Percentiles rank a stretch among this genome's conserved stretches.
Conservation (phyloP, 2,888 invertebrate species). For the Rotaria magnacalcarata region DNA sequence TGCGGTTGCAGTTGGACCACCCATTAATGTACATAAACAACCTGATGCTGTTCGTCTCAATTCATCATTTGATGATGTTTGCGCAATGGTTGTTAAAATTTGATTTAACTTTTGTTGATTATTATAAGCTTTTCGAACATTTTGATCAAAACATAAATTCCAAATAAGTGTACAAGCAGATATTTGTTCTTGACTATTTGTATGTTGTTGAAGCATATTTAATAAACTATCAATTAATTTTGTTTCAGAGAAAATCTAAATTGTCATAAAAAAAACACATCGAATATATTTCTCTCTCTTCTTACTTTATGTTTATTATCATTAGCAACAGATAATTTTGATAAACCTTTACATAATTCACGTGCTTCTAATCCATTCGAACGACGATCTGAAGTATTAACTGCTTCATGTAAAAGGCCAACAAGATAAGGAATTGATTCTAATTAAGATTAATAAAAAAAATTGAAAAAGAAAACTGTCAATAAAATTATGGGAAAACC, state of each 20-base stretch:
- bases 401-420: background rate
- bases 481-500: background rate
- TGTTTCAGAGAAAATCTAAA: background rate
- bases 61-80: slow-evolving; percentile 26
- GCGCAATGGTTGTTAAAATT: background rate
- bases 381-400: background rate
- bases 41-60: background rate
- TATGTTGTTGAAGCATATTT: slow-evolving; percentile 32
- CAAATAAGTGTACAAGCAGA: slow-evolving; percentile 14
- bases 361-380: background rate
- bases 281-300: background rate
- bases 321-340: slow-evolving; percentile 10
- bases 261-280: background rate
- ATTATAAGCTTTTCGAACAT: background rate
- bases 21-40: slow-evolving; percentile 19
- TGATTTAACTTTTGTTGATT: background rate
- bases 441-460: background rate
- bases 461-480: no score
- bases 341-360: slow-evolving; percentile 34
- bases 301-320: slow-evolving; percentile 1
- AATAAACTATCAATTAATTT: slow-evolving; percentile 14
- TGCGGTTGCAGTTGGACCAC: background rate
- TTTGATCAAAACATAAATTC: slow-evolving; percentile 11
- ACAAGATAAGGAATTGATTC: background rate
- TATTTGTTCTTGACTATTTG: slow-evolving; percentile 14